These are phyloP conservation scores for Taenioides sp. DNA, from an alignment of 2,797 vertebrate species.

Conservation along the genomic window DNA sequence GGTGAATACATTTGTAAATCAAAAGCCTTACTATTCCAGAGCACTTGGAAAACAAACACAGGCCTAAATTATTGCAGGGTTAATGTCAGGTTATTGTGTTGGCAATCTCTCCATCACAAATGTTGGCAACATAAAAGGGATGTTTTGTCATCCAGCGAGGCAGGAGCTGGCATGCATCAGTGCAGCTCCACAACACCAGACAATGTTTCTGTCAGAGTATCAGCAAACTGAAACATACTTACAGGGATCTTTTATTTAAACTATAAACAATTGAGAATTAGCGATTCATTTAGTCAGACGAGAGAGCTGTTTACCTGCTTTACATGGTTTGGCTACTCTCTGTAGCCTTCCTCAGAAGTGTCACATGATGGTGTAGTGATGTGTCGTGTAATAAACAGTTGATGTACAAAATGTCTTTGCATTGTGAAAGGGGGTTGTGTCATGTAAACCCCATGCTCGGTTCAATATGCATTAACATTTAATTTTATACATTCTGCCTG, in stretches of 20 bases:
- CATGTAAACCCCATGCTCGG: background rate
- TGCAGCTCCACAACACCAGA: constrained; percentile 26
- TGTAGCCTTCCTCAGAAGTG: too few species aligned
- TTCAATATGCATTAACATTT: background rate
- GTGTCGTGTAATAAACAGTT: background rate
- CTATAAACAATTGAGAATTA: background rate
- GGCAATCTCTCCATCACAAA: constrained; percentile 22
- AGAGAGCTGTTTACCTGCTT: too few species aligned
- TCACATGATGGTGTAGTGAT: too few species aligned
- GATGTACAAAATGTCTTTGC: background rate
- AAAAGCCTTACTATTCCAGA: background rate
- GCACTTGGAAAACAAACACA: constrained; percentile 2
- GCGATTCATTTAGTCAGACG: too few species aligned
- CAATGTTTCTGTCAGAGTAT: constrained; percentile 26
- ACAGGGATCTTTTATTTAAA: constrained; percentile 22
- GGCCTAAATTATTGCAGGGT: constrained; percentile 25
- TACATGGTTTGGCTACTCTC: too few species aligned
- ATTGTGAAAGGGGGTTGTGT: background rate
- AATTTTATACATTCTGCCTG: background rate
- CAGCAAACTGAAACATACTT: constrained; percentile 28
- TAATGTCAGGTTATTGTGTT: constrained; percentile 35
- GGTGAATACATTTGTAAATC: background rate
- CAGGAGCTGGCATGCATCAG: constrained; percentile 26
- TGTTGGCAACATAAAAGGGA: constrained; percentile 23
- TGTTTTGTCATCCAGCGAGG: constrained; percentile 18